These are phyloP conservation scores for Montifringilla adamsi DNA, from an alignment of 2,113 vertebrate genomes.

Conservation along the genomic window DNA sequence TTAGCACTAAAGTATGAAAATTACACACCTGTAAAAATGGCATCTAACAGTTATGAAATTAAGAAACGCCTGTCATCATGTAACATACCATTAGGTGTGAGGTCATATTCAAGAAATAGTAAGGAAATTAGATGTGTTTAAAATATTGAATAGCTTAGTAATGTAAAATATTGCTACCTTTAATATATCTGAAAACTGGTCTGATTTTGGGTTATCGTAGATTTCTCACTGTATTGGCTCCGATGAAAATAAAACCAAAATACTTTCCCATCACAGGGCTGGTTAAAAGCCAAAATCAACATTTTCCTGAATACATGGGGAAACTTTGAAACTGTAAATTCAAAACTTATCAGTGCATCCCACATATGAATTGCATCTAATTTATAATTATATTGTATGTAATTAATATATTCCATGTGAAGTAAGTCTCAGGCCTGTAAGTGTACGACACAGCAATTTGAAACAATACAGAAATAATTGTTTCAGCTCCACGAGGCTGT, in stretches of 20 bases:
- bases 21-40: conserved; percentile 71
- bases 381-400: neutral
- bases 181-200: conserved; percentile 52
- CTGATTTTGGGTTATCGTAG: conserved; percentile 13
- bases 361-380: neutral
- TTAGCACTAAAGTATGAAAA: conserved; percentile 74
- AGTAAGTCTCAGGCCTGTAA: conserved; percentile 48
- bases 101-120: conserved; percentile 63
- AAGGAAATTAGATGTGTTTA: conserved; percentile 66
- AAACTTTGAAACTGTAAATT: conserved; percentile 31
- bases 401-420: conserved; percentile 48
- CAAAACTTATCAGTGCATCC: conserved; percentile 32
- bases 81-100: conserved; percentile 69
- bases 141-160: conserved; percentile 60
- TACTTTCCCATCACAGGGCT: conserved; percentile 36
- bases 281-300: conserved; percentile 56
- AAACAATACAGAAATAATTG: conserved; percentile 42
- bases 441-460: conserved; percentile 36
- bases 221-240: conserved; percentile 55
- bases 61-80: conserved; percentile 68
- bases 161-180: conserved; percentile 66
- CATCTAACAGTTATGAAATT: conserved; percentile 73
- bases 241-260: conserved; percentile 61
- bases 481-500: conserved; percentile 49
- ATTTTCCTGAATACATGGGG: conserved; percentile 61